Base-by-base conservation (phyloP, 2,888 invertebrate species). In the Harmothoe impar region DNA sequence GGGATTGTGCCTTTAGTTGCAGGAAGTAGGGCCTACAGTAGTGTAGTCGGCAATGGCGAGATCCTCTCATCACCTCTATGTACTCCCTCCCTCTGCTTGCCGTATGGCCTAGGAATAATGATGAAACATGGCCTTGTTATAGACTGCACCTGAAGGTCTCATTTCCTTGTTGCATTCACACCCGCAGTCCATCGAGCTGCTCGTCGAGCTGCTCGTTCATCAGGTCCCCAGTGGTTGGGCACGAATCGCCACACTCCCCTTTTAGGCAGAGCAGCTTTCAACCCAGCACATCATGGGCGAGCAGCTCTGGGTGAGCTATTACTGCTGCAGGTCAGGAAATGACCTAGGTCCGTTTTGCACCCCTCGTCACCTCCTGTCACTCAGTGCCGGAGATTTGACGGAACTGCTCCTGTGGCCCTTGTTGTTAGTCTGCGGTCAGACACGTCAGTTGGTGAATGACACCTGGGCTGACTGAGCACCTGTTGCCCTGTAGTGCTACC, bases 161-260 rank as follows among this genome's bases (percentile, higher is more conserved):
- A 81, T 81, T 81, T 81, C 81, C 81, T 33, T 81, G 81, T 81
- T 35, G 20, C 43, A 81, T 81, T 81, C 81, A 81, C 81, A 81
- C 81, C 43, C 1, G 33, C 35, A 10, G 3, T 20, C 20, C 12
- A 0, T n/a, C 0, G 23, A 81, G 43, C 81, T n/a, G 43, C 23
- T 43, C 12, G 17, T n/a, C 0, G 23, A 81, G 43, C 81, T n/a
- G 43, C 23, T 43, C 81, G 23, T 81, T n/a, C 81, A 81, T 81
- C 81, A 81, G 20, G 7, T 20, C 43, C 15, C 35, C 43, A 35
- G 20, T n/a, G 81, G 33, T 7, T 43, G 81, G n/a, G 81, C 81
- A 17, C 5, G 77, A 5, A 7, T 68, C 54, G 54, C 54, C 54
- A 52, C 10, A 17, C 20, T 20, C 23, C 62, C 62, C 20, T 62